Evolutionary conservation across 2,797 vertebrate genomes (phyloP).

Genomic region (Lepus townsendii): DNA sequence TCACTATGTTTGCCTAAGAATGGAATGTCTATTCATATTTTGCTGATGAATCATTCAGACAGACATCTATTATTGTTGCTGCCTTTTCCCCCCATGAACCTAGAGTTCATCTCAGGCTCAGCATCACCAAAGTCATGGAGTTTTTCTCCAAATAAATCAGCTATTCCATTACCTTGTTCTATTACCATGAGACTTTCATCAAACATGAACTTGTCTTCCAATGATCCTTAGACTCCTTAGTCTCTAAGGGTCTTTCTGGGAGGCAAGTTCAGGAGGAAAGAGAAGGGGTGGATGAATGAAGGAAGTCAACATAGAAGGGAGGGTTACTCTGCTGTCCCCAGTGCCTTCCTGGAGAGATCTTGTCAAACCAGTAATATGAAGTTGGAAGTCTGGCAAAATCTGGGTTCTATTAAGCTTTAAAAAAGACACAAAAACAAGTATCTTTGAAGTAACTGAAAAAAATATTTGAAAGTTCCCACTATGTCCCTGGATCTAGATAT

Average conservation of each 20-base stretch:
- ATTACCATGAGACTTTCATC: neutral
- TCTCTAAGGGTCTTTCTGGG: neutral
- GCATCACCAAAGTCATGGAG: neutral
- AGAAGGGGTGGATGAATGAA: neutral
- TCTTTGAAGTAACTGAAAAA: too few species aligned
- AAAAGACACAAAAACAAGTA: neutral
- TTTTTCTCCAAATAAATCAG: neutral
- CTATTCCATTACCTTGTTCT: neutral
- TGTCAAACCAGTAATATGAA: neutral
- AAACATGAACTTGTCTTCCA: neutral
- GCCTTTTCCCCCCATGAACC: neutral
- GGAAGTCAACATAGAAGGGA: neutral
- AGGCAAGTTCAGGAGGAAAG: neutral
- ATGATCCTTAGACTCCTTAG: neutral
- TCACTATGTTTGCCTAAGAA: neutral
- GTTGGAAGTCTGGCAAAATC: neutral
- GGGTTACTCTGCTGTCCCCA: neutral
- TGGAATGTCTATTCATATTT: neutral
- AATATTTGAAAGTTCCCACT: neutral
- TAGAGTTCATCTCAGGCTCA: neutral
- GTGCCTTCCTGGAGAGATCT: neutral
- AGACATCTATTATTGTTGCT: neutral
- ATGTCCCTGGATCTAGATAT: neutral
- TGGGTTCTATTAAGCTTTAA: neutral
- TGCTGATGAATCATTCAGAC: neutral